phyloP scores from a whole-genome alignment of 1,140 invertebrate species.

The Gonatopus flavifemur region DNA sequence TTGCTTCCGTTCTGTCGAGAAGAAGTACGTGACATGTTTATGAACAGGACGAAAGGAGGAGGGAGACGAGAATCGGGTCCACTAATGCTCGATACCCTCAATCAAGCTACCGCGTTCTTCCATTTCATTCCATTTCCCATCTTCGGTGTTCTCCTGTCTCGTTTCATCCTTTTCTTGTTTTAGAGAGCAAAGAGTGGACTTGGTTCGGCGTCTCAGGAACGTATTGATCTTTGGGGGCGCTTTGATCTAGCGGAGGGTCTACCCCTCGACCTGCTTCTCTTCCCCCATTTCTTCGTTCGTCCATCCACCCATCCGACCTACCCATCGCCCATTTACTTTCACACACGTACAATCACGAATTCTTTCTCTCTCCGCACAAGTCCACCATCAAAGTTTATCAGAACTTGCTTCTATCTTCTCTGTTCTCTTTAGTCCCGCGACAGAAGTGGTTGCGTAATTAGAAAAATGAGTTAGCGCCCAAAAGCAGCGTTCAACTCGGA shows the following conservation, averaged over 20 bases:
- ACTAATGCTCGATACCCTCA: conserved; percentile 52
- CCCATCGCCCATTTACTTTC: conserved; percentile 14
- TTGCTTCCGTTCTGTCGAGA: conserved; percentile 43
- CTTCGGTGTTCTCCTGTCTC: conserved; percentile 3
- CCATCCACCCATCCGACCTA: conserved; percentile 18
- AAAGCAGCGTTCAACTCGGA: conserved; percentile 27
- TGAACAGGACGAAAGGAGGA: conserved; percentile 34
- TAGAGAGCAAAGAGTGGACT: too few relatives aligned
- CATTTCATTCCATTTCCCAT: conserved; percentile 17
- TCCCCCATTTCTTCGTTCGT: conserved; percentile 15
- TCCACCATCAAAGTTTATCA: conserved; percentile 48
- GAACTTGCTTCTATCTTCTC: conserved; percentile 25
- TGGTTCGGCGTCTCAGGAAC: conserved; percentile 29
- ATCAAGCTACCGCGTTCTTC: conserved; percentile 45
- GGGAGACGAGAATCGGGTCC: conserved; percentile 20
- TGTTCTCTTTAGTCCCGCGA: conserved; percentile 12
- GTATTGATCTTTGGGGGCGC: conserved; percentile 53
- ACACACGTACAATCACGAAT: conserved; percentile 18
- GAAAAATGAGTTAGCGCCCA: conserved; percentile 53
- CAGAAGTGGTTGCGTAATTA: conserved; percentile 48
- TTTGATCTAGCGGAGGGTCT: conserved; percentile 51
- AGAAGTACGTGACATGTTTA: conserved; percentile 57
- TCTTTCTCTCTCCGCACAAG: conserved; percentile 29
- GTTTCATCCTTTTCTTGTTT: not conserved
- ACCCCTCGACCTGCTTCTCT: conserved; percentile 18